phyloP scores from a whole-genome alignment of 2,113 vertebrate genomes.

The Dipodomys merriami region DNA sequence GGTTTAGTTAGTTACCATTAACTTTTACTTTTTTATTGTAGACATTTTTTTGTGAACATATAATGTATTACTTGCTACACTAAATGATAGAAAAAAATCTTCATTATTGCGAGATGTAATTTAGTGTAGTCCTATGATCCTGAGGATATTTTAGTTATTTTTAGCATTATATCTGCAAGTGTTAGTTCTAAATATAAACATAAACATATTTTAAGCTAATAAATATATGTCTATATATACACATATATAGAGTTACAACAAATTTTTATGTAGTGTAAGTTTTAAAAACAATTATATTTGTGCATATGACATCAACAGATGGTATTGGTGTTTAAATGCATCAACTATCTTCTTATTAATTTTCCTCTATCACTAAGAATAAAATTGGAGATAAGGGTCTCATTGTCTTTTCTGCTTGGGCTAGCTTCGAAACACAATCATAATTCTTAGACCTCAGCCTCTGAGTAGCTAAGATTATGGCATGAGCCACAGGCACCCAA shows the following conservation, averaged over 20 bases:
- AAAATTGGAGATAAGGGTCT: not conserved
- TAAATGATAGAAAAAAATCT: not conserved
- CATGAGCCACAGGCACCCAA: too few relatives aligned
- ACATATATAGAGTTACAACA: not conserved
- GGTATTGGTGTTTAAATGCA: not conserved
- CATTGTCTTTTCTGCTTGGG: too few relatives aligned
- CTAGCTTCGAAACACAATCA: too few relatives aligned
- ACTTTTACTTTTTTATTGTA: not conserved
- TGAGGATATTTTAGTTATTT: slow-evolving; percentile 2
- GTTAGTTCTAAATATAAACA: not conserved
- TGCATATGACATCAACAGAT: not conserved
- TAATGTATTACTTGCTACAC: not conserved
- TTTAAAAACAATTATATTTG: not conserved
- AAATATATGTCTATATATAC: not conserved
- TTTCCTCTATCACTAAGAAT: not conserved
- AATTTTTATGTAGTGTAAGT: not conserved
- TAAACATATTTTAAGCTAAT: not conserved
- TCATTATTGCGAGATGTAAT: not conserved
- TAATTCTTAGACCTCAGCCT: too few relatives aligned
- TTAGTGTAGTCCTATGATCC: not conserved
- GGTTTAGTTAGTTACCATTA: slow-evolving; percentile 3
- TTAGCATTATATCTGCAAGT: not conserved
- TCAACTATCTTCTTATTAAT: slow-evolving; percentile 13
- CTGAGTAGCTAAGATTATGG: too few relatives aligned
- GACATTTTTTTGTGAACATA: not conserved